These are phyloP conservation scores for Trematocara zebra DNA, from an alignment of 2,113 vertebrate species.

Conservation along the genomic window DNA sequence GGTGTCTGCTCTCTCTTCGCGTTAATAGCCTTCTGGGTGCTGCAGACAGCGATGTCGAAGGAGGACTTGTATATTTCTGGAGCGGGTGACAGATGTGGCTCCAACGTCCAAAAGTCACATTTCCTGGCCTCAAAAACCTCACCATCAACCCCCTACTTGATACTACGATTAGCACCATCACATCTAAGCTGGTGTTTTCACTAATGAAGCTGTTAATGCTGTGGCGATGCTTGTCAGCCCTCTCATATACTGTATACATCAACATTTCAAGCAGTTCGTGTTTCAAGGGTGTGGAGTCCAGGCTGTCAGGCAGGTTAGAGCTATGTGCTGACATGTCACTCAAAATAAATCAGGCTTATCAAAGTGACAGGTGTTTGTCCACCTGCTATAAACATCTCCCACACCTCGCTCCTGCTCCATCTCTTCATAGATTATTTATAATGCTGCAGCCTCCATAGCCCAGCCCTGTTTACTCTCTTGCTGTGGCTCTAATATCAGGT, in stretches of 20 bases:
- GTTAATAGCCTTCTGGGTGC: constrained; percentile 83
- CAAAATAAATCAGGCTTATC: constrained; percentile 85
- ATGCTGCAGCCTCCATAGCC: constrained; percentile 36
- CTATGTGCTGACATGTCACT: constrained; percentile 76
- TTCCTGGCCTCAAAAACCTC: background rate
- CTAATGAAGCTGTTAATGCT: background rate
- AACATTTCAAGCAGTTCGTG: background rate
- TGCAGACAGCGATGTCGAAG: constrained; percentile 78
- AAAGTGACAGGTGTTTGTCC: constrained; percentile 86
- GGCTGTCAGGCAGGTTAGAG: constrained; percentile 74
- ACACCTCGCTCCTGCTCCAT: constrained; percentile 68
- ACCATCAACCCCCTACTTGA: background rate
- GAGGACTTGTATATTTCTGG: constrained; percentile 78
- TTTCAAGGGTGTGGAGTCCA: constrained; percentile 33
- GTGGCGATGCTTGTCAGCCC: background rate
- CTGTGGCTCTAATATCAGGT: constrained; percentile 60
- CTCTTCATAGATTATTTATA: constrained; percentile 69
- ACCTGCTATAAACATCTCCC: constrained; percentile 82
- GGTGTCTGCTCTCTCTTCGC: constrained; percentile 78
- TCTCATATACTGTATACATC: background rate
- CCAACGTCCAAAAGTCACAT: background rate
- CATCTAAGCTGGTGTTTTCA: background rate
- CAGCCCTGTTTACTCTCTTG: constrained; percentile 59
- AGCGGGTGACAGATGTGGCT: background rate
- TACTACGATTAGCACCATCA: background rate